A percentile compares a stretch with the other conserved stretches of the same genome.
These are phyloP conservation scores for Desmophyllum pertusum DNA, from an alignment of 92 coral and sea anemone genomes.

Conservation along the genomic window DNA sequence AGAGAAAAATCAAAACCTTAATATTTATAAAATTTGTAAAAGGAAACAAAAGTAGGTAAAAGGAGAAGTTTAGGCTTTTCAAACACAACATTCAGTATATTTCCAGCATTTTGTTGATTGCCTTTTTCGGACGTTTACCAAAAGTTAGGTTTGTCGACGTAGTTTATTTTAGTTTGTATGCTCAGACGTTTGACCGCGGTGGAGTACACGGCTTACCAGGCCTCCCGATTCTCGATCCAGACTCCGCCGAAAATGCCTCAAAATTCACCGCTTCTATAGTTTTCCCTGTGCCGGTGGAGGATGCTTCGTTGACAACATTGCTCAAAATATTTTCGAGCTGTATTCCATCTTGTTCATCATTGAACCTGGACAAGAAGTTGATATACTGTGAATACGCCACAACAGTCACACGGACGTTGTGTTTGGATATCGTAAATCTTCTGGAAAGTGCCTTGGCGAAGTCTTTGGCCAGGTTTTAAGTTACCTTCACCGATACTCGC, in stretches of 20 bases:
- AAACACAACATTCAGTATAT: too few species aligned
- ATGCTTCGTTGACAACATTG: slow-evolving; percentile 38
- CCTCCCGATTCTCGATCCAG: slow-evolving; percentile 46
- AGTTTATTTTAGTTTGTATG: too few species aligned
- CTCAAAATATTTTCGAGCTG: slow-evolving; percentile 15
- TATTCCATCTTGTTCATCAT: slow-evolving; percentile 8
- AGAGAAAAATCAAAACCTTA: not conserved
- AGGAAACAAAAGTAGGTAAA: too few species aligned
- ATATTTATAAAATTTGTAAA: too few species aligned
- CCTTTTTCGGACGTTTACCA: too few species aligned
- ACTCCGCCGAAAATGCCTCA: slow-evolving; percentile 24
- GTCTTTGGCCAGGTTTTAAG: slow-evolving; percentile 33
- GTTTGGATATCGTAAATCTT: slow-evolving; percentile 33
- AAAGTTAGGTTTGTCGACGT: too few species aligned
- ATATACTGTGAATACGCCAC: slow-evolving; percentile 45
- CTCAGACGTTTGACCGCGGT: too few species aligned
- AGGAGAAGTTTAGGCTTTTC: too few species aligned
- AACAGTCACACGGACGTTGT: slow-evolving; percentile 43
- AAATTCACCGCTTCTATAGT: slow-evolving; percentile 18
- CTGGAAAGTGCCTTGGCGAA: slow-evolving; percentile 38
- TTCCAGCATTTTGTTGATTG: too few species aligned
- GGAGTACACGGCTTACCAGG: slow-evolving; percentile 25
- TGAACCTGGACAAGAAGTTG: slow-evolving; percentile 32
- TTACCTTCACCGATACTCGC: slow-evolving; percentile 58
- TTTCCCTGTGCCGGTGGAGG: slow-evolving; percentile 37